These are phyloP conservation scores for Perdita meconis DNA, from an alignment of 2,888 invertebrate species.

Conservation along the genomic window DNA sequence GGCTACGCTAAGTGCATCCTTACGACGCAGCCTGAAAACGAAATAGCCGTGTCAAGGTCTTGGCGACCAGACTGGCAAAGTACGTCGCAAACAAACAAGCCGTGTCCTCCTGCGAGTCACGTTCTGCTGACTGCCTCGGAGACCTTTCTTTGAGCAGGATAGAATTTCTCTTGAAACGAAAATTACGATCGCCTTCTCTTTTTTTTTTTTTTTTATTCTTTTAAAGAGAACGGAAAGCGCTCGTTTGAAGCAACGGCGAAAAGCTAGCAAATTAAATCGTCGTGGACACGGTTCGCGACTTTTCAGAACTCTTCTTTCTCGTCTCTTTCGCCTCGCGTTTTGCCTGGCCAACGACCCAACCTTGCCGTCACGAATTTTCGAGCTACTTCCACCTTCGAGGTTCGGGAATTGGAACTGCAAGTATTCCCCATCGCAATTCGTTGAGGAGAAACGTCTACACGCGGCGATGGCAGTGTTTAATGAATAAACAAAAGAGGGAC, in stretches of 20 bases:
- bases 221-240: too few species aligned
- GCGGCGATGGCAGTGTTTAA: too few species aligned
- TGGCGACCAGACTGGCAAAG: conserved; percentile 39
- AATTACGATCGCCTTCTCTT: conserved; percentile 13
- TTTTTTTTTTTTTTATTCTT: too few species aligned
- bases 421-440: too few species aligned
- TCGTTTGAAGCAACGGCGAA: neutral
- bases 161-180: conserved; percentile 17
- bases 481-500: too few species aligned
- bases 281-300: neutral
- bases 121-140: neutral
- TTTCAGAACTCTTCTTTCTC: conserved; percentile 5
- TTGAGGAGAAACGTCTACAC: too few species aligned
- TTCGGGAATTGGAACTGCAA: too few species aligned
- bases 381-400: neutral
- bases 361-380: too few species aligned
- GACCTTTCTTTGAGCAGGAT: neutral
- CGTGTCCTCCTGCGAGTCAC: conserved; percentile 10
- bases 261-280: conserved; percentile 34
- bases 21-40: conserved; percentile 48
- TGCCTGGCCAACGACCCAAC: neutral
- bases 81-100: conserved; percentile 54
- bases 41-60: conserved; percentile 52
- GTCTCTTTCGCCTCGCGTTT: neutral
- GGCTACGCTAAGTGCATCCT: conserved; percentile 24